Base-by-base conservation (phyloP, 2,113 vertebrate species). In the Halcyon malimbica region DNA sequence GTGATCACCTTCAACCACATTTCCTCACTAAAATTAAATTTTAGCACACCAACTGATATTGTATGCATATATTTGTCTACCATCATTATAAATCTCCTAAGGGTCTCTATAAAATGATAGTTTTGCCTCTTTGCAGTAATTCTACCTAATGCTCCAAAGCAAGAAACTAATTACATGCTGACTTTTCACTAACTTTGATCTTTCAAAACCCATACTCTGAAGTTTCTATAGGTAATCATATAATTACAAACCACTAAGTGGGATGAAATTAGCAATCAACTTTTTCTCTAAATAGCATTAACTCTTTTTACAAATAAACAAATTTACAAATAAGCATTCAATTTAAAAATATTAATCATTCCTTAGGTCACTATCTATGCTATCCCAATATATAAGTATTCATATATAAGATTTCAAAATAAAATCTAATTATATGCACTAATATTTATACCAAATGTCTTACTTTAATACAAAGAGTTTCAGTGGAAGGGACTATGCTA, bases 1-100 rank as follows among this genome's bases (percentile, higher is more conserved):
- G 98, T 98, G 98, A 99, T 99, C 98, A 98, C 98, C 97, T 97
- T 97, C 98, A 98, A 98, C 99, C 98, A 98, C 98, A 98, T 99
- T 98, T 98, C 96, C 96, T 98, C 98, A 97, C 50, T 96, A 98
- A 98, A 98, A 98, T 98, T 98, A 98, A 98, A 99, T 98, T 98
- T 98, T 97, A 97, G 97, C 98, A 98, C 97, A 98, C 98, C 98
- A 98, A 97, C 98, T 98, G 98, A 98, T 98, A 98, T 98, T 98
- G 97, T 96, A 98, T 98, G 98, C 98, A 98, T 97, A 98, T 98
- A 98, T 98, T 98, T 98, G 98, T 98, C 98, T 98, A 98, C 98
- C 97, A 94, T 98, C 98, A 98, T 98, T 98, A 98, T 96, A 98
- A 97, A 98, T 98, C 98, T 98, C 98, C 98, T 97, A 98, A 98